A percentile compares a stretch with the other conserved stretches of the same genome.
Conservation (phyloP, 1,140 invertebrate genomes). For the Hermatobates lingyangjiaoensis region DNA sequence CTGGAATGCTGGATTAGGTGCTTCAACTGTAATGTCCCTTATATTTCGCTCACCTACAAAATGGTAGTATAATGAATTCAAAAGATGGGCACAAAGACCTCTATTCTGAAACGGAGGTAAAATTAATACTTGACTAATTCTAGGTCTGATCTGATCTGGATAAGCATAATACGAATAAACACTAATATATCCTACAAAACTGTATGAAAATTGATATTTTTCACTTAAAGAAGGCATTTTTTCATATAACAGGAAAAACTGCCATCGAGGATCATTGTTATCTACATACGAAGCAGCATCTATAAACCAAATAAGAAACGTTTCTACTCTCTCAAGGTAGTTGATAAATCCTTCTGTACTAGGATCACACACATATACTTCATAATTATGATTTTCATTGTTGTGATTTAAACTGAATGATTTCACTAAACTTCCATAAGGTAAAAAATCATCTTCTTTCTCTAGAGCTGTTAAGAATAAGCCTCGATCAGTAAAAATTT, state of each 20-base stretch:
- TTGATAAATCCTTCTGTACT: constrained; percentile 38
- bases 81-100: constrained; percentile 58
- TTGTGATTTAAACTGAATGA: not conserved
- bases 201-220: constrained; percentile 2
- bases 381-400: not conserved
- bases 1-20: not conserved
- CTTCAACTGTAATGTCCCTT: constrained; percentile 55
- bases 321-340: constrained; percentile 72
- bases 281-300: constrained; percentile 87
- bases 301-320: constrained; percentile 86
- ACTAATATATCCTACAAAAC: constrained; percentile 66
- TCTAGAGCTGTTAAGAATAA: not conserved
- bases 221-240: constrained; percentile 5
- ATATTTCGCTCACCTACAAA: constrained; percentile 49
- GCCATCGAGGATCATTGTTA: constrained; percentile 79
- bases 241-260: constrained; percentile 74
- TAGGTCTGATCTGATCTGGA: constrained; percentile 61
- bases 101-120: constrained; percentile 73
- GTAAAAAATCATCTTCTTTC: not conserved
- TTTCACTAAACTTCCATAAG: not conserved
- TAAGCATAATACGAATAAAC: constrained; percentile 92
- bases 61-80: constrained; percentile 59
- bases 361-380: not conserved
- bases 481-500: not conserved
- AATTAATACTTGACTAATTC: constrained; percentile 80